phyloP scores from a whole-genome alignment of 2,113 vertebrate species.

The Seriola dumerili region DNA sequence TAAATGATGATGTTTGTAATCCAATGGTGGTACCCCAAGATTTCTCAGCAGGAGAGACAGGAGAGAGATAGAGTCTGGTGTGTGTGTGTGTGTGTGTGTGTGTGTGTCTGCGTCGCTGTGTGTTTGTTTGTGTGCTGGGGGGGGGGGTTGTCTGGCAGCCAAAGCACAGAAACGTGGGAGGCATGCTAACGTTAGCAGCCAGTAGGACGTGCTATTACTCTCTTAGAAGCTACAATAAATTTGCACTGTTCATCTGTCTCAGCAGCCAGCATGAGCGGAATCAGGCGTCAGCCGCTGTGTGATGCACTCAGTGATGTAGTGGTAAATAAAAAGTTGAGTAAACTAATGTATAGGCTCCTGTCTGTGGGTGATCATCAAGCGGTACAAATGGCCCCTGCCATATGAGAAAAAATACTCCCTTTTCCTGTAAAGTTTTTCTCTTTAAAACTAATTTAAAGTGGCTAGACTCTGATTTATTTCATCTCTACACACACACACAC shows the following conservation, averaged over 20 bases:
- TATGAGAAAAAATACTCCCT: not conserved
- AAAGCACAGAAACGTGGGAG: conserved; percentile 67
- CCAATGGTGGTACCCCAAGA: conserved; percentile 60
- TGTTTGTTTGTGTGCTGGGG: conserved; percentile 3
- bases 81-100: conserved; percentile 17
- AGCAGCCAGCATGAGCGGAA: conserved; percentile 39
- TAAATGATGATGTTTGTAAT: conserved; percentile 77
- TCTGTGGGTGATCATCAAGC: conserved; percentile 14
- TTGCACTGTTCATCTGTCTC: conserved; percentile 60
- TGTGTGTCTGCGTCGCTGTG: conserved; percentile 7
- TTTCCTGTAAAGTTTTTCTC: not conserved
- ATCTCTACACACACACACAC: not conserved
- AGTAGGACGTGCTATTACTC: conserved; percentile 65
- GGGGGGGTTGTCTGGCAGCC: conserved; percentile 57
- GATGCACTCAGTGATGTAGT: conserved; percentile 49
- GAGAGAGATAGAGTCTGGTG: conserved; percentile 31
- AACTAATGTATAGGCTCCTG: conserved; percentile 16
- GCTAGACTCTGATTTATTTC: not conserved
- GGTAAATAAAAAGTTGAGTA: conserved; percentile 49
- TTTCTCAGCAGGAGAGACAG: conserved; percentile 66
- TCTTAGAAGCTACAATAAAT: conserved; percentile 71
- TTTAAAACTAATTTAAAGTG: conserved; percentile 8
- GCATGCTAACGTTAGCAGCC: conserved; percentile 69
- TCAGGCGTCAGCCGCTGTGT: conserved; percentile 28
- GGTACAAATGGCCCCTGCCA: not conserved